phyloP scores from a whole-genome alignment of 2,113 vertebrate species.

The Rana temporaria region DNA sequence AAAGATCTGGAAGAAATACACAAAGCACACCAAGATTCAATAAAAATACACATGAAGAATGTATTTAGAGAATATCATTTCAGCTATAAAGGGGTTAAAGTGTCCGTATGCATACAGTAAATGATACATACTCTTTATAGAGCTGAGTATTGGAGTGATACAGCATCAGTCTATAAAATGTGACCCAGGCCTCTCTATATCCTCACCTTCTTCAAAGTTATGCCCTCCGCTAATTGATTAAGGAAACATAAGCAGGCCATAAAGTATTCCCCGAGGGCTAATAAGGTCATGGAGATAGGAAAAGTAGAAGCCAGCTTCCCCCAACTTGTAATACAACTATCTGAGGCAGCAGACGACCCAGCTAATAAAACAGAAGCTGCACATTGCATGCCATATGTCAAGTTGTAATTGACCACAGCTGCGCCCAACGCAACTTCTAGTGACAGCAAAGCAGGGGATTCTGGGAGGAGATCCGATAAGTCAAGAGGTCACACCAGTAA shows the following conservation, averaged over 20 bases:
- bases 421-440: not conserved
- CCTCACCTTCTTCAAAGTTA: not conserved
- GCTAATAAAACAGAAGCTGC: not conserved
- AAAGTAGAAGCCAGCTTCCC: not conserved
- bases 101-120: too few species aligned
- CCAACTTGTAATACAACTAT: not conserved
- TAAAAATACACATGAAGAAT: too few species aligned
- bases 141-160: too few species aligned
- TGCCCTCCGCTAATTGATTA: not conserved
- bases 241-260: not conserved
- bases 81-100: too few species aligned
- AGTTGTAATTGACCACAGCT: not conserved
- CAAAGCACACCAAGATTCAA: too few species aligned
- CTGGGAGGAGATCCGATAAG: not conserved
- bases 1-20: too few species aligned
- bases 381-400: conserved; percentile 23
- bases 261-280: not conserved
- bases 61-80: too few species aligned
- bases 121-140: not conserved
- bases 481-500: not conserved
- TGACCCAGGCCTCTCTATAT: not conserved
- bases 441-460: conserved; percentile 1
- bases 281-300: not conserved
- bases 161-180: not conserved
- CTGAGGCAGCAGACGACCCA: not conserved